These are phyloP conservation scores for Montipora cactus DNA, from an alignment of 64 coral and sea anemone species.

Conservation along the genomic window DNA sequence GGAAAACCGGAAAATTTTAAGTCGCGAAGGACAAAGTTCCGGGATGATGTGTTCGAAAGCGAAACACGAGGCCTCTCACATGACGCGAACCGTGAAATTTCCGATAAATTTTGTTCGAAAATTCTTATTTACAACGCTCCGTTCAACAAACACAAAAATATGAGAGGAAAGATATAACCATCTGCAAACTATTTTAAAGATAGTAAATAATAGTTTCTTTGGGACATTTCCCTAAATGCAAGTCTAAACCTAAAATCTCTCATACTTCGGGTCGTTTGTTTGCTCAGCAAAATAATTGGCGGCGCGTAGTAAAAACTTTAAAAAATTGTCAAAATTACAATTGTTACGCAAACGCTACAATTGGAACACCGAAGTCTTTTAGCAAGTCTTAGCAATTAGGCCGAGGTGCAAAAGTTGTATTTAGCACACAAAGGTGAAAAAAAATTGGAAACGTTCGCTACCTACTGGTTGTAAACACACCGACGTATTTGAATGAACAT, in stretches of 20 bases:
- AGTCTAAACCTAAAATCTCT: constrained; percentile 20
- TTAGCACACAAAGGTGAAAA: neutral
- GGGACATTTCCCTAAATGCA: constrained; percentile 23
- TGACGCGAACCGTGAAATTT: constrained; percentile 65
- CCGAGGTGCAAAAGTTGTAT: neutral
- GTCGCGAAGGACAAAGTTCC: constrained; percentile 30
- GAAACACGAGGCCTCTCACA: constrained; percentile 81
- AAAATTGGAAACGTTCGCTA: neutral
- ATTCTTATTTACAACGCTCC: neutral
- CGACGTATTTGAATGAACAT: constrained; percentile 43
- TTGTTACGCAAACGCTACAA: neutral
- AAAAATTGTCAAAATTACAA: constrained; percentile 77
- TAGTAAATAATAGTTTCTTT: neutral
- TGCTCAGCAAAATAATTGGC: constrained; percentile 77
- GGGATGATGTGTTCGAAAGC: constrained; percentile 48
- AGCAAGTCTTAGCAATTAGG: neutral
- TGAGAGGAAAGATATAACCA: neutral
- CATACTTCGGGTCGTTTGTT: constrained; percentile 62
- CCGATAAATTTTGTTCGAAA: constrained; percentile 40
- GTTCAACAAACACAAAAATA: neutral
- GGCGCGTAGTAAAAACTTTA: constrained; percentile 54
- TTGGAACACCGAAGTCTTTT: neutral
- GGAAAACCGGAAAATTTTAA: constrained; percentile 43
- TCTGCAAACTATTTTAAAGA: constrained; percentile 4
- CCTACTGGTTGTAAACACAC: constrained; percentile 31